Evolutionary conservation across 2,113 vertebrate genomes (phyloP).

Genomic region (Trichechus manatus): DNA sequence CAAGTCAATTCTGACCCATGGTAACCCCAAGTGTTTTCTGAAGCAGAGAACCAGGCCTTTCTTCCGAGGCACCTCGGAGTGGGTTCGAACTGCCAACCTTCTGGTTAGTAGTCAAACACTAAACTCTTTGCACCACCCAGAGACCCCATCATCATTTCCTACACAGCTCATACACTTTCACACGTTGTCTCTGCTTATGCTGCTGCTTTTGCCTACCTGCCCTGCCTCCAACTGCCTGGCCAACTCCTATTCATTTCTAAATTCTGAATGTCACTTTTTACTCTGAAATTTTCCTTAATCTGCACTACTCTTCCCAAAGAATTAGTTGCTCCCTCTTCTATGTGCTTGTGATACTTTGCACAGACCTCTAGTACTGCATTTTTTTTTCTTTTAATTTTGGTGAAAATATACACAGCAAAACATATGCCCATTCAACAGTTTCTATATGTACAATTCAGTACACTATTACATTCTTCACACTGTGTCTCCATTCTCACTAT

Average conservation of each 20-base stretch:
- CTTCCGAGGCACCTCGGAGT: background rate
- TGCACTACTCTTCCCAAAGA: background rate
- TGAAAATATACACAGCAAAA: background rate
- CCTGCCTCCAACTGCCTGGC: background rate
- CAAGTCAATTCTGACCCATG: background rate
- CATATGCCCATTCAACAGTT: background rate
- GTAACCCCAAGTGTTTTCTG: background rate
- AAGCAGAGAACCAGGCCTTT: background rate
- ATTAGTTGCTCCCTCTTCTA: background rate
- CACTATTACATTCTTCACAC: background rate
- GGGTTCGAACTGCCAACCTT: background rate
- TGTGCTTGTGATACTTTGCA: background rate
- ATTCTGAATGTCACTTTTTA: background rate
- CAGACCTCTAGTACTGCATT: background rate
- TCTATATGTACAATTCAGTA: background rate
- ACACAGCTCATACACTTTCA: background rate
- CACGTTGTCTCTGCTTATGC: background rate
- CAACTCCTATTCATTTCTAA: background rate
- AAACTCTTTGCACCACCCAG: background rate
- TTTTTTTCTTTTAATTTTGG: background rate
- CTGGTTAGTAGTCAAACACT: background rate
- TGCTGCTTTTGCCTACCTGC: background rate
- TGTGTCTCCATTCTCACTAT: background rate
- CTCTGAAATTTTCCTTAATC: background rate
- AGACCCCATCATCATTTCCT: background rate